Evolutionary conservation across 2,113 vertebrate genomes (phyloP), one percentile per base, ranked within the genome.

Genomic region (Tympanuchus pallidicinctus): DNA sequence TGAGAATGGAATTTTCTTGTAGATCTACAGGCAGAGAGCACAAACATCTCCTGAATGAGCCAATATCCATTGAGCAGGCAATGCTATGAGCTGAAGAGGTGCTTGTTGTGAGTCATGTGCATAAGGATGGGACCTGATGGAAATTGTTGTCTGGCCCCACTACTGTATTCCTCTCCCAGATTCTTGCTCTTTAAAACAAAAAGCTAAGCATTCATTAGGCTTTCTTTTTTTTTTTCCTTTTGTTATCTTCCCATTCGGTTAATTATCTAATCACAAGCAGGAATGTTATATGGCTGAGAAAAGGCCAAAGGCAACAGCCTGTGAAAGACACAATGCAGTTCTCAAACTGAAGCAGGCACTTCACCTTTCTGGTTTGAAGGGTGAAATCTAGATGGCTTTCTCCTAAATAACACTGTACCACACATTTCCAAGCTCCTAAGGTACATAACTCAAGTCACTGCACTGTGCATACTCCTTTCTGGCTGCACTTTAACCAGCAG

Each of bases 401-500:
- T 10, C 12, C 8, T 4, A 38, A 32, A 25, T 13, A 67, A 56
- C 57, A 13, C 1, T 1, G 16, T n/a, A 66, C 1, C 5, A 4
- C 2, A 3, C 6, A 6, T 64, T 80, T 65, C 17, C 7, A 38
- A 50, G 32, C 19, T 11, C 45, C 8, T 63, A 4, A 65, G 15
- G 13, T 19, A 45, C 11, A 11, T 54, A 42, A 78, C 48, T 8
- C 12, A 3, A 40, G 8, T 14, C 83, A 59, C 25, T 20, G 19
- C 11, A 61, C 14, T 22, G 16, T 2, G 0, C 10, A 18, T 7
- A 3, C 11, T 42, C 21, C 17, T 17, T 34, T 19, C 28, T 10
- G 7, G 28, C 27, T 9, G 2, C 19, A 11, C 25, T 80, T 25
- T 20, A 27, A 90, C 30, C 64, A 89, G 43, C 43, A 48, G 56